Conservation (phyloP, 2,888 invertebrate species). For the Digitonthophagus gazella region DNA sequence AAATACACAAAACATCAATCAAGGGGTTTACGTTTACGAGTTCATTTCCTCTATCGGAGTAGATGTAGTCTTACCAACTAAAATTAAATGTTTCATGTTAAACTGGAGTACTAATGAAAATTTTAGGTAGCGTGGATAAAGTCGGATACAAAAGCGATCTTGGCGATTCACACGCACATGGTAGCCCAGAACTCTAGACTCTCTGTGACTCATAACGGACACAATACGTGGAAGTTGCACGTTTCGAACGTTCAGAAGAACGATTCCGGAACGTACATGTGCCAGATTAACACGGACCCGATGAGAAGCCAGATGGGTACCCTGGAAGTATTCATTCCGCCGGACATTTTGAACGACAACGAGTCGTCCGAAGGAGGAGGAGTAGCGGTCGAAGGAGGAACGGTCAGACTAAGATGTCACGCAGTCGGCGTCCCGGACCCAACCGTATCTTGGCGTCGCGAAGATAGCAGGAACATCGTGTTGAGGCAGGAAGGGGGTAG, state of each 20-base stretch:
- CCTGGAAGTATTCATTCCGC: constrained; percentile 83
- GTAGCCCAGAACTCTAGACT: constrained; percentile 83
- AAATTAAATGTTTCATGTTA: too few species aligned
- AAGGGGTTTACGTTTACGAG: too few species aligned
- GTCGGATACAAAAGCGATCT: constrained; percentile 84
- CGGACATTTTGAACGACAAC: constrained; percentile 80
- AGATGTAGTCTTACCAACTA: too few species aligned
- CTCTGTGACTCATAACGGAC: constrained; percentile 87
- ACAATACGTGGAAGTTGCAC: constrained; percentile 91
- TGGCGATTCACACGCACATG: constrained; percentile 87
- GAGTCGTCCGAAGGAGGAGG: constrained; percentile 66
- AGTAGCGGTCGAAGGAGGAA: constrained; percentile 78
- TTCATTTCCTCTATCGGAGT: too few species aligned
- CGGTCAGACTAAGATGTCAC: constrained; percentile 70
- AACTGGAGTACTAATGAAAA: too few species aligned
- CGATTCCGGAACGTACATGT: constrained; percentile 93
- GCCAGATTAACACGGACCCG: constrained; percentile 89
- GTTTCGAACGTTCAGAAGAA: constrained; percentile 87
- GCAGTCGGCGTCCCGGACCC: constrained; percentile 83
- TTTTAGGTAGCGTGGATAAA: constrained; percentile 88
- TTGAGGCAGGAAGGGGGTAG: constrained; percentile 70
- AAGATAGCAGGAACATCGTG: constrained; percentile 73
- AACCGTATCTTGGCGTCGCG: constrained; percentile 75
- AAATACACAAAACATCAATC: too few species aligned
- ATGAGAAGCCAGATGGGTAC: constrained; percentile 89